These are phyloP conservation scores for Dendrocopos noguchii DNA, from an alignment of 2,113 vertebrate genomes.

Conservation along the genomic window DNA sequence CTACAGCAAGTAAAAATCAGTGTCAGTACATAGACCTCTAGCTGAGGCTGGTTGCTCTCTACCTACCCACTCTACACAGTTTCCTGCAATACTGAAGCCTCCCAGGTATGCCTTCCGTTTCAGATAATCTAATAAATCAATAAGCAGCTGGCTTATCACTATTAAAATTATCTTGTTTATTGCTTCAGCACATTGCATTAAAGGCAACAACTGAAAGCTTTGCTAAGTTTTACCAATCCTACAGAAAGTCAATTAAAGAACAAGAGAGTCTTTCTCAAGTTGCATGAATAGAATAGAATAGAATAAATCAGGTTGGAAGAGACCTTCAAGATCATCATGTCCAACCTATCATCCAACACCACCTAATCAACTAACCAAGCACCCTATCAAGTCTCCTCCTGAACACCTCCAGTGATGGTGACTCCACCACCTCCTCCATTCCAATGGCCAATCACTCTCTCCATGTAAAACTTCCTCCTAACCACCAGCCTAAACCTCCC, in stretches of 20 bases:
- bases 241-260: fast-evolving
- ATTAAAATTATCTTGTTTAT: not conserved
- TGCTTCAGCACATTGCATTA: not conserved
- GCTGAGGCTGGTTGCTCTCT: not conserved
- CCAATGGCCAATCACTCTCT: too few species aligned
- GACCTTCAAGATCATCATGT: too few species aligned
- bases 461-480: too few species aligned
- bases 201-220: not conserved
- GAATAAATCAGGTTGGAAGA: too few species aligned
- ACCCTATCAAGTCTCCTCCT: too few species aligned
- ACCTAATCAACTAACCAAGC: too few species aligned
- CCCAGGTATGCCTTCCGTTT: not conserved
- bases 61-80: not conserved
- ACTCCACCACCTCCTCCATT: too few species aligned
- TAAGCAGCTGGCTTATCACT: not conserved
- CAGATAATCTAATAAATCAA: not conserved
- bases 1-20: not conserved
- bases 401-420: too few species aligned
- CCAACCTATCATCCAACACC: too few species aligned
- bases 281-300: too few species aligned
- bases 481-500: too few species aligned
- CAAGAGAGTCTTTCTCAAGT: not conserved
- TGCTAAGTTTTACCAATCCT: not conserved
- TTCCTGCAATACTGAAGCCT: not conserved
- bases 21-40: not conserved